Evolutionary conservation across 1,140 invertebrate species (phyloP).

Genomic region (Stegodyphus mimosarum): DNA sequence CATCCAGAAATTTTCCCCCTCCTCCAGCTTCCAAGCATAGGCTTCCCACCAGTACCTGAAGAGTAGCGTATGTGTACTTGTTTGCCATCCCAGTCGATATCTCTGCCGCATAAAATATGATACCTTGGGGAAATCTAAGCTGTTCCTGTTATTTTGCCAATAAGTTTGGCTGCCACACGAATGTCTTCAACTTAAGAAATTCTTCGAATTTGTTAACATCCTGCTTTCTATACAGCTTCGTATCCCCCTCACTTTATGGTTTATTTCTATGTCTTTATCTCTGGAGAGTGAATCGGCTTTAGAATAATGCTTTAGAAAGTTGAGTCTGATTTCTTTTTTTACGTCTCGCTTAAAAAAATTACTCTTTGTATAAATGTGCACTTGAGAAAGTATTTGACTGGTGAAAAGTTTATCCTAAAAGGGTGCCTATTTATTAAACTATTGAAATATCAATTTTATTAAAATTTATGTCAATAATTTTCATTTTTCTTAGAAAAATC

Average conservation of each 20-base stretch:
- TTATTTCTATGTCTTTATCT: conserved; percentile 54
- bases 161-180: conserved; percentile 45
- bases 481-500: too few relatives aligned
- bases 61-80: conserved; percentile 13
- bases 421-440: too few relatives aligned
- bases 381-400: too few relatives aligned
- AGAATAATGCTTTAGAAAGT: conserved; percentile 35
- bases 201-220: conserved; percentile 56
- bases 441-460: too few relatives aligned
- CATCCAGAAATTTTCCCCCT: conserved; percentile 21
- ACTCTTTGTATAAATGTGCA: too few relatives aligned
- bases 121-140: conserved; percentile 53
- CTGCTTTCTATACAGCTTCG: conserved; percentile 4
- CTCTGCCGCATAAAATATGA: conserved; percentile 49
- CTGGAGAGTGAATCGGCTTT: conserved; percentile 21
- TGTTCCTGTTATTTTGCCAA: conserved; percentile 56
- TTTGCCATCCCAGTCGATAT: conserved; percentile 41
- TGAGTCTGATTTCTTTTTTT: neutral
- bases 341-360: too few relatives aligned
- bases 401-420: too few relatives aligned
- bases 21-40: neutral
- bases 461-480: too few relatives aligned
- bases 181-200: conserved; percentile 45
- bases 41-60: conserved; percentile 22
- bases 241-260: conserved; percentile 8